phyloP scores from a whole-genome alignment of 2,888 invertebrate species.

The Apodemia zela region DNA sequence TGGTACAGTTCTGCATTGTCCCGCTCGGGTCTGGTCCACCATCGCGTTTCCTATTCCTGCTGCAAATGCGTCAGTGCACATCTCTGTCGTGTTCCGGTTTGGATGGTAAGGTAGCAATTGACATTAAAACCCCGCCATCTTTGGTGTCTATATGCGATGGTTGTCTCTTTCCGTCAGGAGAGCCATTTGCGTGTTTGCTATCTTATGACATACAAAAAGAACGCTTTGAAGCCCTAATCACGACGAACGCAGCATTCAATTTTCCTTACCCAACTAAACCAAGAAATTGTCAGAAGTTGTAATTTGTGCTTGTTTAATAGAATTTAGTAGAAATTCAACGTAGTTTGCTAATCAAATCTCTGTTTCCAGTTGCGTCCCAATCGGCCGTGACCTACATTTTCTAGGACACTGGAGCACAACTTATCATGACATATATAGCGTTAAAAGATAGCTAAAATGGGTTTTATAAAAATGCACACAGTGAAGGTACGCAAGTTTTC shows the following conservation, averaged over 20 bases:
- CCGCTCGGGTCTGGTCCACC: too few relatives aligned
- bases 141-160: too few relatives aligned
- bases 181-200: too few relatives aligned
- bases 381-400: constrained; percentile 13
- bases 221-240: neutral
- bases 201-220: too few relatives aligned
- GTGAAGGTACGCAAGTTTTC: neutral
- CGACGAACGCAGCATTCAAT: neutral
- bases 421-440: constrained; percentile 15
- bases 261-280: neutral
- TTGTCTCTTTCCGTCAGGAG: too few relatives aligned
- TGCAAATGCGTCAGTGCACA: too few relatives aligned
- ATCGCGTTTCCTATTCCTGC: too few relatives aligned
- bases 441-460: constrained; percentile 1
- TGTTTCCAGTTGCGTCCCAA: constrained; percentile 12
- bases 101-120: too few relatives aligned
- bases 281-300: neutral
- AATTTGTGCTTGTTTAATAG: neutral
- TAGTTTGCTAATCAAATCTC: constrained; percentile 1
- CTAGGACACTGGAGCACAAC: constrained; percentile 13
- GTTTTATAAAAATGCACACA: neutral
- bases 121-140: too few relatives aligned
- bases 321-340: constrained; percentile 2
- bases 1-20: too few relatives aligned
- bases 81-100: too few relatives aligned